Conservation (phyloP, 2,797 vertebrate genomes). For the Sciaenops ocellatus region DNA sequence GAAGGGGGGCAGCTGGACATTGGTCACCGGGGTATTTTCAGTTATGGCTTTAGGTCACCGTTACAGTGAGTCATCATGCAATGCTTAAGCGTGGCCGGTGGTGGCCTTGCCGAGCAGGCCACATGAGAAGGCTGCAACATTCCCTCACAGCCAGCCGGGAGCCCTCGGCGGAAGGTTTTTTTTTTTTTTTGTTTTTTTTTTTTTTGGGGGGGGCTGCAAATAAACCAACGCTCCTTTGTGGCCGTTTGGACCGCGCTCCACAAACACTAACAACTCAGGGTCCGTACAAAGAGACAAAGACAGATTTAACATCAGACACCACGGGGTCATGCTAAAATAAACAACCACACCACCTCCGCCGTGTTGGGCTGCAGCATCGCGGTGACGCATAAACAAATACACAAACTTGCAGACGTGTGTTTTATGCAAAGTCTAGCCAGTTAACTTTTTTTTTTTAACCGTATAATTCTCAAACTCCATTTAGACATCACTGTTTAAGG, state of each 20-base stretch:
- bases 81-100: slow-evolving; percentile 51
- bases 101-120: slow-evolving; percentile 60
- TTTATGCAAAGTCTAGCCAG: slow-evolving; percentile 67
- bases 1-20: slow-evolving; percentile 23
- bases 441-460: slow-evolving; percentile 36
- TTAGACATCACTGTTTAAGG: slow-evolving; percentile 57
- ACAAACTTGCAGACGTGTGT: slow-evolving; percentile 67
- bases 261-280: slow-evolving; percentile 66
- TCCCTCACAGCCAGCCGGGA: slow-evolving; percentile 35
- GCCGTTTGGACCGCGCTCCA: slow-evolving; percentile 64
- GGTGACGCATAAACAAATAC: slow-evolving; percentile 73
- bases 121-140: slow-evolving; percentile 64
- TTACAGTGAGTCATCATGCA: slow-evolving; percentile 79
- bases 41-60: slow-evolving; percentile 77
- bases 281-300: slow-evolving; percentile 55
- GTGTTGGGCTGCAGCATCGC: slow-evolving; percentile 50
- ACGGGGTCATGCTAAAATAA: slow-evolving; percentile 75
- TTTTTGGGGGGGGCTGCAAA: slow-evolving; percentile 52
- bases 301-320: slow-evolving; percentile 72
- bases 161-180: slow-evolving; percentile 29
- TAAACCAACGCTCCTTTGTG: slow-evolving; percentile 61
- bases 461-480: slow-evolving; percentile 55
- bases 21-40: slow-evolving; percentile 70
- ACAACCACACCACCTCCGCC: slow-evolving; percentile 63
- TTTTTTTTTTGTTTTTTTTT: neutral